Percentiles rank a stretch among this genome's conserved stretches.
Conservation (phyloP, 2,888 invertebrate species). For the Archips xylosteana region DNA sequence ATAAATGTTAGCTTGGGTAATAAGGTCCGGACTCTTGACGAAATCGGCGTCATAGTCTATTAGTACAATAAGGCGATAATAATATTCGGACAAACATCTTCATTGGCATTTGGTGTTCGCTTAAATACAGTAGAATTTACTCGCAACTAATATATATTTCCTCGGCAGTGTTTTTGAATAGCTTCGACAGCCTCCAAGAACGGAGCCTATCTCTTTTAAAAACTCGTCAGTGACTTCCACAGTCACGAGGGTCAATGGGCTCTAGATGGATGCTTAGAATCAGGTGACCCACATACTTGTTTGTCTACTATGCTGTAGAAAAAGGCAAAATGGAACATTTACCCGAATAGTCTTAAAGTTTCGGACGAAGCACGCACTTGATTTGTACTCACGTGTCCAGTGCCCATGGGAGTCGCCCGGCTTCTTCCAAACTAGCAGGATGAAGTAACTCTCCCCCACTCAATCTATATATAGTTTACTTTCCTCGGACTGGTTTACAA, state of each 20-base stretch:
- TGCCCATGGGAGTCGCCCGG: background rate
- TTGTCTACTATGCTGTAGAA: background rate
- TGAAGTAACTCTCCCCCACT: constrained; percentile 3
- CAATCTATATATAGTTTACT: constrained; percentile 15
- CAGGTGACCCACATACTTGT: too few relatives aligned
- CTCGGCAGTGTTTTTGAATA: too few relatives aligned
- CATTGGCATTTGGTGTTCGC: too few relatives aligned
- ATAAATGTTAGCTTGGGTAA: constrained; percentile 25
- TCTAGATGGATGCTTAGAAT: too few relatives aligned
- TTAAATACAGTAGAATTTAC: too few relatives aligned
- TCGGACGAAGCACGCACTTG: constrained; percentile 12
- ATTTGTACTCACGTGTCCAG: background rate
- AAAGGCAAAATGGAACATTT: background rate
- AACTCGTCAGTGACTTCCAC: too few relatives aligned
- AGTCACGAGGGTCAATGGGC: too few relatives aligned
- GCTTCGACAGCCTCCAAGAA: too few relatives aligned
- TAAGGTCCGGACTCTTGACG: background rate
- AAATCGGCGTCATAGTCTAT: background rate
- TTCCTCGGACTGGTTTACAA: constrained; percentile 2
- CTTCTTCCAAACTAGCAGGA: background rate
- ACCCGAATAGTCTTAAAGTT: constrained; percentile 11
- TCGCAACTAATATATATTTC: too few relatives aligned
- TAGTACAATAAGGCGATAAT: background rate
- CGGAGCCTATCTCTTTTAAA: too few relatives aligned
- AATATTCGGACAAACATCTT: too few relatives aligned